Base-by-base conservation (phyloP, 2,797 vertebrate species). In the Chiloscyllium punctatum region DNA sequence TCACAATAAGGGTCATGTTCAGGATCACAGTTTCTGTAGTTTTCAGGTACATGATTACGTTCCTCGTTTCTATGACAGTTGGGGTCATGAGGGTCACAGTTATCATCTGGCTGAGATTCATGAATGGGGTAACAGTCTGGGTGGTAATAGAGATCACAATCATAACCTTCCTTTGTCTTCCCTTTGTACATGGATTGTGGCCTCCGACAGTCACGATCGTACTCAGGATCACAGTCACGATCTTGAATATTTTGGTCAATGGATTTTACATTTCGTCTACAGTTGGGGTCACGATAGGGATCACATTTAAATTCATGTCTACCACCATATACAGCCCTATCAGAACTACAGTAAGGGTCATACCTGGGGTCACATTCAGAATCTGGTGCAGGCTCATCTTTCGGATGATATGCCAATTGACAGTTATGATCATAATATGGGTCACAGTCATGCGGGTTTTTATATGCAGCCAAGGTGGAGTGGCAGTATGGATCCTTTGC, bases 131-230 rank as follows among this genome's bases (percentile, higher is more conserved):
- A 97, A 96, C 98, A 98, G 23, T 98, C 98, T 0, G 96, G 97
- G 94, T 98, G 98, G 11, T 98, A 98, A 79, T 98, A 97, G 0
- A 98, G 98, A 96, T 97, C 98, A 96, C 98, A 98, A 84, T 98
- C 97, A 4, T 98, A 97, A 95, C 98, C 98, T 79, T 98, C 98
- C 95, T 98, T 98, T 96, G 98, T 98, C 97, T 98, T 98, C 42
- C 98, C 98, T 0, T 97, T 97, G 16, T 98, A 98, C 95, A 98
- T 96, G 91, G 97, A 97, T 95, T 96, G 69, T 96, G 95, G 98
- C 96, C 95, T 68, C 97, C 90, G 97, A 96, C 42, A 98, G 97
- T 72, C 96, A 23, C 69, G 62, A 82, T 86, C 79, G 42, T 66
- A 96, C 96, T 95, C 95, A 96, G 91, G 42, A 82, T 96, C 96